phyloP scores from a whole-genome alignment of 53 echinoderm and acorn worm genomes.

The Temnopleurus reevesii region DNA sequence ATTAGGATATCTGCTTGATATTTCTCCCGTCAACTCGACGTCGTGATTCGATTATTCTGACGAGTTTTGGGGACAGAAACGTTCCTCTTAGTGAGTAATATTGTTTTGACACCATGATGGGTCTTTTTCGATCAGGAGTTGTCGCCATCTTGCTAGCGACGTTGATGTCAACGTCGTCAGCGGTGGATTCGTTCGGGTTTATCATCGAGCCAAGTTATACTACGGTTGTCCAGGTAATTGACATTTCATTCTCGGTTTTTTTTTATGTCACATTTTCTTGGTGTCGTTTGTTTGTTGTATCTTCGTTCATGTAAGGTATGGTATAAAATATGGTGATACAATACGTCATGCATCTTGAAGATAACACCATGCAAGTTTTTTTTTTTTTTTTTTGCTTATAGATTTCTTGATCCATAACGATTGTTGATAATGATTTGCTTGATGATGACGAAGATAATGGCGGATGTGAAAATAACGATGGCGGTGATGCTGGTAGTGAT shows the following conservation, averaged over 20 bases:
- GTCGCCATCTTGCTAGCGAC: background rate
- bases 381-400: too few relatives aligned
- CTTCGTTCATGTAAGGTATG: too few relatives aligned
- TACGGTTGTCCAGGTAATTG: constrained; percentile 10
- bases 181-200: constrained; percentile 17
- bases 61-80: background rate
- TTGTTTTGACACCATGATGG: background rate
- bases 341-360: too few relatives aligned
- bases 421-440: too few relatives aligned
- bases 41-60: background rate
- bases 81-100: background rate
- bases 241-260: background rate
- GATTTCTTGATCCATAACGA: too few relatives aligned
- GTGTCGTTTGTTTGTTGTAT: too few relatives aligned
- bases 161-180: background rate
- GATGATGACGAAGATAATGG: too few relatives aligned
- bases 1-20: background rate
- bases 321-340: too few relatives aligned
- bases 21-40: background rate
- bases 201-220: constrained; percentile 51
- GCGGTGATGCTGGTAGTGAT: too few relatives aligned
- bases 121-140: background rate
- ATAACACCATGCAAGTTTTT: too few relatives aligned
- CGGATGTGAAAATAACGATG: too few relatives aligned
- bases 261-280: background rate